These are phyloP conservation scores for Cecropterus lyciades DNA, from an alignment of 1,140 invertebrate species.

Conservation along the genomic window DNA sequence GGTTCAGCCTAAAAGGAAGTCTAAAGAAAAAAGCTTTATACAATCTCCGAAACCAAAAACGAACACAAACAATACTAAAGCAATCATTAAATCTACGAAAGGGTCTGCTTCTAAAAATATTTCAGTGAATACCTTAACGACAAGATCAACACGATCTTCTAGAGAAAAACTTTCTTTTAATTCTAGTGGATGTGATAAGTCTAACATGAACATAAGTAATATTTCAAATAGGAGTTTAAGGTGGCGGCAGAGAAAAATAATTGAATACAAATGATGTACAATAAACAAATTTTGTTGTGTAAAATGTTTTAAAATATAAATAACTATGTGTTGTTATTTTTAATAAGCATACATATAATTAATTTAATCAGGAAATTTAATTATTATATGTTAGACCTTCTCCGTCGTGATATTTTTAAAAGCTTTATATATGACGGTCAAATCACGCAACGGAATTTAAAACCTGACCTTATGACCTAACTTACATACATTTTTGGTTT, in stretches of 20 bases:
- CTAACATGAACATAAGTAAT: slow-evolving; percentile 32
- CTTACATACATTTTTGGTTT: too few relatives aligned
- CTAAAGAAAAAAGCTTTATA: slow-evolving; percentile 23
- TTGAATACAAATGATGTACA: slow-evolving; percentile 18
- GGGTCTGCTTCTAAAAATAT: background rate
- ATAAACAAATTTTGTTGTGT: too few relatives aligned
- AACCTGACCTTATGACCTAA: too few relatives aligned
- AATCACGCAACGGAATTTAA: too few relatives aligned
- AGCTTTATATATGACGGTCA: too few relatives aligned
- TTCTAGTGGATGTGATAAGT: slow-evolving; percentile 19
- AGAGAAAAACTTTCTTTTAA: slow-evolving; percentile 20
- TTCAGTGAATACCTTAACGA: slow-evolving; percentile 8
- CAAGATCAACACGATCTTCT: slow-evolving; percentile 9
- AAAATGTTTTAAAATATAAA: too few relatives aligned
- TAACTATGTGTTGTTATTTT: too few relatives aligned
- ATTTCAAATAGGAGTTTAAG: slow-evolving; percentile 35
- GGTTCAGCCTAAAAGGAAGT: slow-evolving; percentile 20
- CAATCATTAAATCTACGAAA: slow-evolving; percentile 5
- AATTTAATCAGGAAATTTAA: too few relatives aligned
- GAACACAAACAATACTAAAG: slow-evolving; percentile 3
- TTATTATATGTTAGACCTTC: too few relatives aligned
- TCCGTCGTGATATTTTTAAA: too few relatives aligned
- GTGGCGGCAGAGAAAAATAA: slow-evolving; percentile 11
- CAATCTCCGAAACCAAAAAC: slow-evolving; percentile 4
- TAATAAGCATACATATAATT: too few relatives aligned